These are phyloP conservation scores for Ptilonorhynchus violaceus DNA, from an alignment of 2,113 vertebrate species.

Conservation along the genomic window DNA sequence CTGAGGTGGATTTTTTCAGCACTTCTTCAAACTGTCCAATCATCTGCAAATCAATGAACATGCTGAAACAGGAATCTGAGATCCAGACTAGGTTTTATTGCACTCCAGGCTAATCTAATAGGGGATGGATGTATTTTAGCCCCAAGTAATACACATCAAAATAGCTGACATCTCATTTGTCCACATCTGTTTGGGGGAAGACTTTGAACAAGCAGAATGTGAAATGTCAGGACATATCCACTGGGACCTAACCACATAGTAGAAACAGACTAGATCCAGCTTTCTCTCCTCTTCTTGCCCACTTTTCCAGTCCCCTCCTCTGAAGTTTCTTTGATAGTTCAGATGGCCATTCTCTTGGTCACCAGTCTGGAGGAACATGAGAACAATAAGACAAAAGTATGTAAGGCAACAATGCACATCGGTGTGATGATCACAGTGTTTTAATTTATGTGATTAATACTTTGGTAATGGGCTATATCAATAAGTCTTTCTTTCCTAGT, in stretches of 20 bases:
- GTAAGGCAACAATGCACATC: neutral
- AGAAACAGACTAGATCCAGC: neutral
- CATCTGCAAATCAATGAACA: neutral
- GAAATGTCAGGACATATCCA: neutral
- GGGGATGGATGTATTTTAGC: neutral
- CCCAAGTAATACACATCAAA: neutral
- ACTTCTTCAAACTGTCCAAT: neutral
- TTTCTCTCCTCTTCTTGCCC: neutral
- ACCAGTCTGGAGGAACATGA: neutral
- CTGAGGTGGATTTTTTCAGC: neutral
- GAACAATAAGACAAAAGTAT: neutral
- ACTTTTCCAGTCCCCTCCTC: neutral
- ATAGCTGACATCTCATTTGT: neutral
- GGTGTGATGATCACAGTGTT: fast-evolving
- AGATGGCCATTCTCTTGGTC: neutral
- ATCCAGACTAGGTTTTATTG: neutral
- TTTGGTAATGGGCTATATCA: neutral
- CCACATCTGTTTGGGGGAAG: neutral
- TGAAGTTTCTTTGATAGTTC: neutral
- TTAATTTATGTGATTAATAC: neutral
- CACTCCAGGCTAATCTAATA: neutral
- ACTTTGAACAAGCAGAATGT: neutral
- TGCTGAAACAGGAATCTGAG: neutral
- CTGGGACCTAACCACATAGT: neutral
- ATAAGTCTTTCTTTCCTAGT: neutral